Percentiles rank a stretch among this genome's conserved stretches.
phyloP scores from a whole-genome alignment of 1,140 invertebrate genomes.

The Tribolium madens region DNA sequence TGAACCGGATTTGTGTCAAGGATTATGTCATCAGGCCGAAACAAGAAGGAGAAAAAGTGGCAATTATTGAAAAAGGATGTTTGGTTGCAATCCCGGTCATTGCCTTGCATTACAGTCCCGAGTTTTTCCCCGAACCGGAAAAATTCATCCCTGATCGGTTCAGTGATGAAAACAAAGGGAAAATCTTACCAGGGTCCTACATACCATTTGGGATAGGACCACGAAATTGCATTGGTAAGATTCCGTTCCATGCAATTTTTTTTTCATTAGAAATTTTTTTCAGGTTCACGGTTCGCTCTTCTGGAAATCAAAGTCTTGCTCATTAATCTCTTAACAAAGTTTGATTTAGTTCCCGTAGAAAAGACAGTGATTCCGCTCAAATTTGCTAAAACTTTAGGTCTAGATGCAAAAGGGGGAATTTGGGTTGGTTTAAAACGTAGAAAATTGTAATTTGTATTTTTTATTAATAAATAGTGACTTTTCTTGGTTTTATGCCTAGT shows the following conservation, averaged over 20 bases:
- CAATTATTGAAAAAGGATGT: slow-evolving; percentile 62
- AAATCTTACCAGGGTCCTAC: slow-evolving; percentile 66
- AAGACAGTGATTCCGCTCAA: slow-evolving; percentile 62
- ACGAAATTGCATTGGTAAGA: slow-evolving; percentile 69
- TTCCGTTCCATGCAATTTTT: not conserved
- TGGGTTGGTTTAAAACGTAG: slow-evolving; percentile 60
- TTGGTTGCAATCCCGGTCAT: slow-evolving; percentile 61
- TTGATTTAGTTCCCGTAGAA: slow-evolving; percentile 62
- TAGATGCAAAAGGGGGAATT: slow-evolving; percentile 63
- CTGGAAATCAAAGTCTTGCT: slow-evolving; percentile 54
- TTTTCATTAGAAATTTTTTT: not conserved
- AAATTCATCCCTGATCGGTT: slow-evolving; percentile 72
- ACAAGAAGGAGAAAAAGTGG: slow-evolving; percentile 13
- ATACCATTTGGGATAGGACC: slow-evolving; percentile 72
- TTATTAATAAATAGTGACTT: slow-evolving; percentile 10
- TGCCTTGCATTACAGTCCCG: slow-evolving; percentile 67
- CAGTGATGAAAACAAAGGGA: slow-evolving; percentile 63
- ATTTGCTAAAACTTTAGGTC: slow-evolving; percentile 60
- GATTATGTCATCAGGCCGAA: slow-evolving; percentile 66
- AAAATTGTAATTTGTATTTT: not conserved
- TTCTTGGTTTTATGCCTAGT: slow-evolving; percentile 54
- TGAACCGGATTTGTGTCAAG: slow-evolving; percentile 69
- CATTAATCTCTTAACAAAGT: slow-evolving; percentile 56
- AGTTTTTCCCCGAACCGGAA: slow-evolving; percentile 64
- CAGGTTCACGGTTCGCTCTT: slow-evolving; percentile 56